Conservation (phyloP, 2,888 invertebrate genomes). For the Pheosia tremula region DNA sequence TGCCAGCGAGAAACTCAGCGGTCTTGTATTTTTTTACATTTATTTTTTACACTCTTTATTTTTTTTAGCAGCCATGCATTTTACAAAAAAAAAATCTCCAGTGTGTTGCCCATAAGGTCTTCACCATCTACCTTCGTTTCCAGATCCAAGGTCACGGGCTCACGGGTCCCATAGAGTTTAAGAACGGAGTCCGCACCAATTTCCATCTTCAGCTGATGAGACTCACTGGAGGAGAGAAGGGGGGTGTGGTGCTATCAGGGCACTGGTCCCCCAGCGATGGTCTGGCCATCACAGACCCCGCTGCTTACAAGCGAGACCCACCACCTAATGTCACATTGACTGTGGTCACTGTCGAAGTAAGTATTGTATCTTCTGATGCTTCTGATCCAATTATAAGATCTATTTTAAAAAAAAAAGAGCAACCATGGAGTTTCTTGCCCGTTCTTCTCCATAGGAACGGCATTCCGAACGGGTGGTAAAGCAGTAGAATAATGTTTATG, state of each 20-base stretch:
- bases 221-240: constrained; percentile 88
- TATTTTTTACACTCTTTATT: no score
- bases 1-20: no score
- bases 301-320: constrained; percentile 93
- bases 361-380: constrained; percentile 15
- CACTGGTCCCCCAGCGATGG: constrained; percentile 91
- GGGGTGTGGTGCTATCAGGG: constrained; percentile 89
- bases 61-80: no score
- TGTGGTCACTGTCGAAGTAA: constrained; percentile 95
- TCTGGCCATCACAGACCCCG: constrained; percentile 92
- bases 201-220: constrained; percentile 94
- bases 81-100: no score
- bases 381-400: no score
- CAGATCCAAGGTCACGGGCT: constrained; percentile 93
- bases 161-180: constrained; percentile 94
- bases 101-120: background rate
- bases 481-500: no score
- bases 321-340: constrained; percentile 94
- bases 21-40: no score
- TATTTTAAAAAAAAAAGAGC: no score
- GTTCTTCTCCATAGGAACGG: no score
- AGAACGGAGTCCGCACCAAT: constrained; percentile 92
- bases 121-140: background rate
- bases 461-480: no score
- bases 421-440: no score